These are phyloP conservation scores for Polyodon spathula DNA, from an alignment of 2,113 vertebrate species.

Conservation along the genomic window DNA sequence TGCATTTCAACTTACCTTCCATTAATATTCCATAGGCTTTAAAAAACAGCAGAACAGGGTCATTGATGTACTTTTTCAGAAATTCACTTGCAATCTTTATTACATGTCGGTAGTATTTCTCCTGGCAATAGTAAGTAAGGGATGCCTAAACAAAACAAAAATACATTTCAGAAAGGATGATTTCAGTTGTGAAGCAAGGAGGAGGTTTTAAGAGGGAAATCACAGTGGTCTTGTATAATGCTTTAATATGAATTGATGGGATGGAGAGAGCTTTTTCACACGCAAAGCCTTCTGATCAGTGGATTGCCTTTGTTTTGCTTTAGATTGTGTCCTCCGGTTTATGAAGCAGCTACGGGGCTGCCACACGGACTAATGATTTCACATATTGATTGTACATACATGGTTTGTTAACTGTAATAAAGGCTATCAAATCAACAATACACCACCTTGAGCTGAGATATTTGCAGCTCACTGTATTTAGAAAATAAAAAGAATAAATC, in stretches of 20 bases:
- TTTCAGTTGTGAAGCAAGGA: not conserved
- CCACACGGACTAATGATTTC: too few species aligned
- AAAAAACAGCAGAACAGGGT: constrained; percentile 41
- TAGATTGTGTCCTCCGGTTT: not conserved
- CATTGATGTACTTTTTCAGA: constrained; percentile 29
- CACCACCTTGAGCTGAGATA: too few species aligned
- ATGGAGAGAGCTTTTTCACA: too few species aligned
- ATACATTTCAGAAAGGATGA: not conserved
- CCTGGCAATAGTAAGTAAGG: constrained; percentile 37
- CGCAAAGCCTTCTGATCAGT: not conserved
- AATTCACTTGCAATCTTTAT: constrained; percentile 24
- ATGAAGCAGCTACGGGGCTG: too few species aligned
- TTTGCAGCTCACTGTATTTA: too few species aligned
- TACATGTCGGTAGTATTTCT: constrained; percentile 42
- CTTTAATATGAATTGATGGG: too few species aligned
- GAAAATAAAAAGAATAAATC: too few species aligned
- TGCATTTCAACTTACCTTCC: constrained; percentile 30
- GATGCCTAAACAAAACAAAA: constrained; percentile 21
- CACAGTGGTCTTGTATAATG: not conserved
- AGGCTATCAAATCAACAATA: too few species aligned
- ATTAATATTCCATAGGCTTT: constrained; percentile 33
- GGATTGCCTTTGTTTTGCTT: not conserved
- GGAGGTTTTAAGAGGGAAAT: not conserved
- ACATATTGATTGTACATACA: too few species aligned
- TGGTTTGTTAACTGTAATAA: too few species aligned